Base-by-base conservation (phyloP, 1,140 invertebrate species). In the Ectropis grisescens region DNA sequence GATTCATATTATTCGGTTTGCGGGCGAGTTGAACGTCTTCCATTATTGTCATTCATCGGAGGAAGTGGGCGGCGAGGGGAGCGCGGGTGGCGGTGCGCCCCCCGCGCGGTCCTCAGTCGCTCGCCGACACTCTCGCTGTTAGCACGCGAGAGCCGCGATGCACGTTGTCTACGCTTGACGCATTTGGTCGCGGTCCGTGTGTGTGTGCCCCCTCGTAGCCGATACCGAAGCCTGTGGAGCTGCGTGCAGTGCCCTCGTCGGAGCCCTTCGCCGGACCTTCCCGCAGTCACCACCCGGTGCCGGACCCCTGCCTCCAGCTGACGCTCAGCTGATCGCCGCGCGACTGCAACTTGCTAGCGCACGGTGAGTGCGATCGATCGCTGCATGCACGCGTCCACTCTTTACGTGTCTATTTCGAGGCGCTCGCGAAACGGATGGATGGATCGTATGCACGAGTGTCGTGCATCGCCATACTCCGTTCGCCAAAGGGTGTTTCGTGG, bases 11-110 rank as follows among this genome's bases (percentile, higher is more conserved):
- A 75, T 75, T 80, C 70, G 72, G 75, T 78, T 76, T 78, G 72
- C 75, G 72, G 70, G 64, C 72, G 72, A 80, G 75, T 80, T 80
- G 75, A 78, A 80, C 75, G 75, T 80, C 75, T 80, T 80, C 71
- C 70, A 80, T 80, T 80, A 80, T 80, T 80, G 75, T 78, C 75
- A 80, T 80, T 80, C 75, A 80, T 80, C 71, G 68, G 67, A 76
- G 75, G 75, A 76, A 80, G 70, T 76, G 71, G 75, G 75, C 69
- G 69, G 75, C 58, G 65, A 47, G 71, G 70, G 66, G 66, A 57
- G 69, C 70, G 60, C 59, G 68, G 56, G 57, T 57, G 41, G 56
- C 50, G 50, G 53, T 61, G 68, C 52, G 48, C 67, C 51, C 66
- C 65, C 56, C 49, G 47, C 56, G 35, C 64, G 47, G 47, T 51